These are phyloP conservation scores for Psammodynastes pulverulentus DNA, from an alignment of 2,113 vertebrate genomes.

Conservation along the genomic window DNA sequence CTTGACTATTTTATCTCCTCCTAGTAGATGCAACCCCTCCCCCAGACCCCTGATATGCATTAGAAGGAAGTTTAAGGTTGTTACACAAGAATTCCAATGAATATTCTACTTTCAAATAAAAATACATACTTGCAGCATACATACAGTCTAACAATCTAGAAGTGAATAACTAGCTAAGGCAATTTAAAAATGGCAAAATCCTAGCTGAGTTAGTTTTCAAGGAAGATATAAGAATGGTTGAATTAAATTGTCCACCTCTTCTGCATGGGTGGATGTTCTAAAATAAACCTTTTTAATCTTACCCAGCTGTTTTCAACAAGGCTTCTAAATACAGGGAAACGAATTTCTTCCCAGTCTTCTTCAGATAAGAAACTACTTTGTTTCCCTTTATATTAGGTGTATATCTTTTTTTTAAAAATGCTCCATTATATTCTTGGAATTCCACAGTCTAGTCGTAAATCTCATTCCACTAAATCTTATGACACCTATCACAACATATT, in stretches of 20 bases:
- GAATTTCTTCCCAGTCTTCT: neutral
- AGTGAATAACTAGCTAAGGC: neutral
- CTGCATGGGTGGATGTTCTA: neutral
- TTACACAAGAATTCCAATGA: neutral
- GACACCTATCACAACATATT: neutral
- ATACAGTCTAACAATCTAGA: neutral
- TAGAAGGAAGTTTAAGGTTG: neutral
- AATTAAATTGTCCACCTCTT: neutral
- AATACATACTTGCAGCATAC: neutral
- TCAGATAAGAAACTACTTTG: neutral
- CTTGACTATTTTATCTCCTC: neutral
- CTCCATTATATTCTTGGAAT: neutral
- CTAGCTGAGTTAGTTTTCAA: neutral
- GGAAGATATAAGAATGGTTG: neutral
- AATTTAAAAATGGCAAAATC: neutral
- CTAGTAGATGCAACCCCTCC: neutral
- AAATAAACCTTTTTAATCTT: neutral
- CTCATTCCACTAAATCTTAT: neutral
- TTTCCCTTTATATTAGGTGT: neutral
- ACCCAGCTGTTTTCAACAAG: neutral
- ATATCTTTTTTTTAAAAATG: neutral
- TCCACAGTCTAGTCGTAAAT: neutral
- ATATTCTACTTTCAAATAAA: neutral
- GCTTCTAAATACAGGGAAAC: neutral
- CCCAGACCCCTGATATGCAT: neutral